Conservation (phyloP, 2,797 vertebrate genomes). For the Rhadinocentrus ornatus region DNA sequence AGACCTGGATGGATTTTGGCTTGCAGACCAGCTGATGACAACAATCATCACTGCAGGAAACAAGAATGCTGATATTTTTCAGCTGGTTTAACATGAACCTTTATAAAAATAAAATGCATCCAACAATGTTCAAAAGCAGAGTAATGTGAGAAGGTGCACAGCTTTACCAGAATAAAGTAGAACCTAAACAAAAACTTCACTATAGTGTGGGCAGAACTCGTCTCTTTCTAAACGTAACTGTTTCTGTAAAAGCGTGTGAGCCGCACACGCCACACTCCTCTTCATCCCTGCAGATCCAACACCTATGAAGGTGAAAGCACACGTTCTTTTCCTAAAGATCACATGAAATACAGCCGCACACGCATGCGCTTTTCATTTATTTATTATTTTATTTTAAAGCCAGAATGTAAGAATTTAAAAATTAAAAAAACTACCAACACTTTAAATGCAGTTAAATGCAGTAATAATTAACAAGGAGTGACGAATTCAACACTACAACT, state of each 20-base stretch:
- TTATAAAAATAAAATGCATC: too few relatives aligned
- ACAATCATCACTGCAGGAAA: not conserved
- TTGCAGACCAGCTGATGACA: not conserved
- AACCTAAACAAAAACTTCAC: not conserved
- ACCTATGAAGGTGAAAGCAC: not conserved
- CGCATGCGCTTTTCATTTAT: not conserved
- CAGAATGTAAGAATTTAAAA: too few relatives aligned
- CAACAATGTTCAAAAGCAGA: not conserved
- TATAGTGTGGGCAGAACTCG: not conserved
- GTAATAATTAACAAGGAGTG: too few relatives aligned
- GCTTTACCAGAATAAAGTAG: too few relatives aligned
- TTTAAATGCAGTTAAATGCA: too few relatives aligned
- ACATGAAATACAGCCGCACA: not conserved
- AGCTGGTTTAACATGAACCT: not conserved
- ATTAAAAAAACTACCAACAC: too few relatives aligned
- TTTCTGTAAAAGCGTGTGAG: too few relatives aligned
- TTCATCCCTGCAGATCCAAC: not conserved
- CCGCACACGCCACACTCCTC: not conserved
- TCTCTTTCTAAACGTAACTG: too few relatives aligned
- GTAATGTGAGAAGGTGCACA: not conserved
- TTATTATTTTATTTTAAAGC: not conserved
- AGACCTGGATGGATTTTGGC: not conserved
- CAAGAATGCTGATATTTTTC: not conserved
- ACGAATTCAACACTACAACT: too few relatives aligned
- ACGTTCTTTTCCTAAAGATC: not conserved